Evolutionary conservation across 2,797 vertebrate species (phyloP).

Genomic region (Trachops cirrhosus): DNA sequence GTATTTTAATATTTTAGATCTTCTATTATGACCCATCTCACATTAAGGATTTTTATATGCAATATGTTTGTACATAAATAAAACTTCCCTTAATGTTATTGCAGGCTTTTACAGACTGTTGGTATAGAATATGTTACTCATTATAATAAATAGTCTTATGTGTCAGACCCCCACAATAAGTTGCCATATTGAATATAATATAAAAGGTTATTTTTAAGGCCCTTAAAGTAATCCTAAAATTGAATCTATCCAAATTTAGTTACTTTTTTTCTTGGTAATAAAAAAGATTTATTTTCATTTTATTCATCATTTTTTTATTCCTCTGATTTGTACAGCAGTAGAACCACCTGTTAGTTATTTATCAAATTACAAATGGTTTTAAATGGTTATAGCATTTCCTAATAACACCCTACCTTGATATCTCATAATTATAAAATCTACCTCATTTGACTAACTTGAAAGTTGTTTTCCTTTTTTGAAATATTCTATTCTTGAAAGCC

Average conservation of each 20-base stretch:
- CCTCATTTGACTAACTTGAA: slow-evolving; percentile 13
- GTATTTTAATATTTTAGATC: background rate
- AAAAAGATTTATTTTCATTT: background rate
- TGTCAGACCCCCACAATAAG: background rate
- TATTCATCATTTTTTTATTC: background rate
- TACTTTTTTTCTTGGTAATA: background rate
- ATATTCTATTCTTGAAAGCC: background rate
- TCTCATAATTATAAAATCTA: slow-evolving; percentile 32
- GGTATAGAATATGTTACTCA: background rate
- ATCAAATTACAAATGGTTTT: slow-evolving; percentile 29
- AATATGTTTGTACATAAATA: background rate
- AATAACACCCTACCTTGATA: slow-evolving; percentile 3
- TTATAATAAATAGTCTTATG: background rate
- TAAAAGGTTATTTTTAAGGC: background rate
- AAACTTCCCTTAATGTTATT: background rate
- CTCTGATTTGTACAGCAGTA: background rate
- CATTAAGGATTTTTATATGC: background rate
- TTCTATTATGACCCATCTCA: background rate
- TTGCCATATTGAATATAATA: background rate
- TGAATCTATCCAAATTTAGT: background rate
- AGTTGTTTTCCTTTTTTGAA: slow-evolving; percentile 33
- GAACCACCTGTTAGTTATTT: background rate
- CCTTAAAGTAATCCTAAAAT: background rate
- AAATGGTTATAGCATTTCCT: background rate
- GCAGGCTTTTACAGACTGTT: background rate